These are phyloP conservation scores for Arctia plantaginis DNA, from an alignment of 2,888 invertebrate species.

Conservation along the genomic window DNA sequence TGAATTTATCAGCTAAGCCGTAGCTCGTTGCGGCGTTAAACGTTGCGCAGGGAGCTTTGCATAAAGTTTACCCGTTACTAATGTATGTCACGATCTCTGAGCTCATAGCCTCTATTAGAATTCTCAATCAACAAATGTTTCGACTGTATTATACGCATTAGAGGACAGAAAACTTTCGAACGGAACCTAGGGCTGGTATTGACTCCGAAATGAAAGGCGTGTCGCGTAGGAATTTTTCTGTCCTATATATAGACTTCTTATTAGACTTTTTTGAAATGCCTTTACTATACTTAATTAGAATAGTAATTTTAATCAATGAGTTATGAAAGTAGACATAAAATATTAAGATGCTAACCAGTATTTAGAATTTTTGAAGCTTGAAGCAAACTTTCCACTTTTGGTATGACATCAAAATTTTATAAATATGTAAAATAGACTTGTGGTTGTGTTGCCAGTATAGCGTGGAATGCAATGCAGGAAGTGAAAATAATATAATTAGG, in stretches of 20 bases:
- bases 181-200: constrained; percentile 66
- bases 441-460: not conserved
- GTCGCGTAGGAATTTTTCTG: constrained; percentile 71
- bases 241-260: constrained; percentile 33
- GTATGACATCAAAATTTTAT: not conserved
- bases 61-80: constrained; percentile 76
- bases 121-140: constrained; percentile 75
- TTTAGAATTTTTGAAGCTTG: not conserved
- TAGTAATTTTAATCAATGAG: constrained; percentile 17
- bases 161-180: constrained; percentile 65
- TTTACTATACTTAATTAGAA: constrained; percentile 29
- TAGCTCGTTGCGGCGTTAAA: constrained; percentile 54
- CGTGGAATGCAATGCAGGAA: not conserved
- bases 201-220: constrained; percentile 82
- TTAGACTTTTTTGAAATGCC: constrained; percentile 30
- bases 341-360: not conserved
- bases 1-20: constrained; percentile 62
- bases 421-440: not conserved
- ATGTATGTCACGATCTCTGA: constrained; percentile 84
- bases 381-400: not conserved
- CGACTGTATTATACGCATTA: constrained; percentile 61
- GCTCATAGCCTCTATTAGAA: constrained; percentile 84
- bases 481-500: not conserved
- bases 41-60: constrained; percentile 51
- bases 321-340: not conserved